These are phyloP conservation scores for Euphysa ruthae DNA, from an alignment of 30 jellyfish, hydroid and myxozoan species.

Conservation along the genomic window DNA sequence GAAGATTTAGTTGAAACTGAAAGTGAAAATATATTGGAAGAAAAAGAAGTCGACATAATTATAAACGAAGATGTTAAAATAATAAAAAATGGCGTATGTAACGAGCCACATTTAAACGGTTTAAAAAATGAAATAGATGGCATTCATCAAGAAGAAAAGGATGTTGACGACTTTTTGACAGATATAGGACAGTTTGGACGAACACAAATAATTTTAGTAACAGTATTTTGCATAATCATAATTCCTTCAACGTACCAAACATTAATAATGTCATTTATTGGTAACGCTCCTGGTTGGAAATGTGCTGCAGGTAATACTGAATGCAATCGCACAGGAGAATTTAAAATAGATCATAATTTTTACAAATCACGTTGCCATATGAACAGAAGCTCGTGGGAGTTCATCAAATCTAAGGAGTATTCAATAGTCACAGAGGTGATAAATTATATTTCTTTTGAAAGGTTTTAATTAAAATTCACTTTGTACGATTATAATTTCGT, in stretches of 20 bases:
- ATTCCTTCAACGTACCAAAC: slow-evolving; percentile 51
- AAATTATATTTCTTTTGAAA: no score
- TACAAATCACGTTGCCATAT: slow-evolving; percentile 8
- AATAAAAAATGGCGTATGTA: no score
- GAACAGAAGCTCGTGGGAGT: background rate
- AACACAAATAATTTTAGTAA: slow-evolving; percentile 8
- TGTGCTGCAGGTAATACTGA: slow-evolving; percentile 28
- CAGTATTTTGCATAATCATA: slow-evolving; percentile 29
- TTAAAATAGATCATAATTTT: slow-evolving; percentile 19
- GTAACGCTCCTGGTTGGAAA: slow-evolving; percentile 42
- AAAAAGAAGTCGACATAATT: no score
- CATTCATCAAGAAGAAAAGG: no score
- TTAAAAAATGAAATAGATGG: no score
- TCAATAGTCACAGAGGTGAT: background rate
- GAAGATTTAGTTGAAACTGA: no score
- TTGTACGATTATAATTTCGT: no score
- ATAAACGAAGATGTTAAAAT: no score
- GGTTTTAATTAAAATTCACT: no score
- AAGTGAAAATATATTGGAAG: no score
- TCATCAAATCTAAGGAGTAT: background rate
- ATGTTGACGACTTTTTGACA: slow-evolving; percentile 35
- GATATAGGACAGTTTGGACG: slow-evolving; percentile 50
- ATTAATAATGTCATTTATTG: slow-evolving; percentile 37
- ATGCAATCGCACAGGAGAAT: slow-evolving; percentile 33
- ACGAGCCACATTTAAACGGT: no score